Evolutionary conservation across 2,888 invertebrate genomes (phyloP), one percentile per base, ranked within the genome.

Genomic region (Lasioglossum figueresi): DNA sequence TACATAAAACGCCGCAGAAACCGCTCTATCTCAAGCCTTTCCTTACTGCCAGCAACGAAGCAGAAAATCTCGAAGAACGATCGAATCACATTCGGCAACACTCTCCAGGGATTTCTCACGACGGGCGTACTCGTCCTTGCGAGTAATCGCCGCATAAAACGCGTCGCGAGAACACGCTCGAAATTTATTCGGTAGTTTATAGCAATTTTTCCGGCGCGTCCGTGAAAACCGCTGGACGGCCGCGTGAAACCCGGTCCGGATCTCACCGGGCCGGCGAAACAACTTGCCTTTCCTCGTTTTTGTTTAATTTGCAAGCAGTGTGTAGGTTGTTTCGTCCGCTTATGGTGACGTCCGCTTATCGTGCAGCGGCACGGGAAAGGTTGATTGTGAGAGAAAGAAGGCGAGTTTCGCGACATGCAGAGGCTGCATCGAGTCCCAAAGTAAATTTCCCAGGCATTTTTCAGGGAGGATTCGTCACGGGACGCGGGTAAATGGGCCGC

Each of bases 181-280:
- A 34, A 76, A 68, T 76, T 76, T 48, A 68, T 76, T 34, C 66
- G n/a, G n/a, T 45, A 45, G 66, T 76, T 76, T 52, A 34, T 37
- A 68, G 34, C 48, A 68, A 76, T 76, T 76, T 76, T 76, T 76
- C 76, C 43, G 43, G 10, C 23, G 16, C 43, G 71, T 10, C 31
- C 71, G 27, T 43, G 43, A 19, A 43, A 71, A 31, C 34, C 66
- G 66, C 8, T 66, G 27, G 27, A 59, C 59, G 14, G 14, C 70
- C 40, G n/a, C n/a, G n/a, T n/a, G n/a, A n/a, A n/a, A n/a, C n/a
- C n/a, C n/a, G 2, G 40, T n/a, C 40, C 14, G 43, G 14, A 27
- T 31, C 43, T n/a, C 6, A 31, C 27, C 40, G 23, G 75, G 43
- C 27, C 40, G 23, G 75, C 37, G 40, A 27, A 43, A 14, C 52